A percentile compares a stretch with the other conserved stretches of the same genome.
Evolutionary conservation across 2,888 invertebrate species (phyloP).

Genomic region (Palloptera scutellata): DNA sequence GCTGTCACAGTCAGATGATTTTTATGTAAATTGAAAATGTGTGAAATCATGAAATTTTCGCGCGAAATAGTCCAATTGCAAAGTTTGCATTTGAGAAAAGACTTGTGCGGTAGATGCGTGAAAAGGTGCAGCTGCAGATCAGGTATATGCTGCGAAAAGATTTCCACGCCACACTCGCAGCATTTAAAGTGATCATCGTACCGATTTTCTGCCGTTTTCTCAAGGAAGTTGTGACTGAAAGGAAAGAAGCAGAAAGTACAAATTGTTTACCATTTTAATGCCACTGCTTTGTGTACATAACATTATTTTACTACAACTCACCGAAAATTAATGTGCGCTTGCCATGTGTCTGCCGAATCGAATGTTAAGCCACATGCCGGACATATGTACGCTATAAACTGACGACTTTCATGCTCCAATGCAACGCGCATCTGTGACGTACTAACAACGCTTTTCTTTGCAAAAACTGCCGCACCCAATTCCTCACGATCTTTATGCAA

Average conservation of each 20-base stretch:
- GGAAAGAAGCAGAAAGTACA: background rate
- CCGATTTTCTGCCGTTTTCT: conserved; percentile 34
- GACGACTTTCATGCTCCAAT: conserved; percentile 28
- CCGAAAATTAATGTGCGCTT: conserved; percentile 35
- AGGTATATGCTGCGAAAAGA: conserved; percentile 41
- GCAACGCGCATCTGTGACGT: conserved; percentile 6
- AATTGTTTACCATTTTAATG: background rate
- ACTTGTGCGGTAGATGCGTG: conserved; percentile 50
- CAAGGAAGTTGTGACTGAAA: conserved; percentile 31
- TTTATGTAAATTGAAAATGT: conserved; percentile 31
- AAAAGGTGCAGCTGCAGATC: conserved; percentile 55
- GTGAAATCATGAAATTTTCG: conserved; percentile 30
- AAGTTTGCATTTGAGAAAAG: conserved; percentile 56
- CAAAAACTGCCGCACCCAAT: background rate
- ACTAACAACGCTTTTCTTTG: background rate
- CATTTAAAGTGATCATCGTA: conserved; percentile 34
- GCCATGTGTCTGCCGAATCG: conserved; percentile 29
- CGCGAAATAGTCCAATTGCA: conserved; percentile 40
- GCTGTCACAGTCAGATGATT: conserved; percentile 15
- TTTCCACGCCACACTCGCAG: conserved; percentile 29
- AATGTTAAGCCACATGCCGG: conserved; percentile 31
- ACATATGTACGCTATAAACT: conserved; percentile 30
- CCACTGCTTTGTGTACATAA: background rate
- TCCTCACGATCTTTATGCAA: conserved; percentile 32
- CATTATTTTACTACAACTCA: background rate